phyloP scores from a whole-genome alignment of 2,113 vertebrate genomes.

The Lichenostomus cassidix region DNA sequence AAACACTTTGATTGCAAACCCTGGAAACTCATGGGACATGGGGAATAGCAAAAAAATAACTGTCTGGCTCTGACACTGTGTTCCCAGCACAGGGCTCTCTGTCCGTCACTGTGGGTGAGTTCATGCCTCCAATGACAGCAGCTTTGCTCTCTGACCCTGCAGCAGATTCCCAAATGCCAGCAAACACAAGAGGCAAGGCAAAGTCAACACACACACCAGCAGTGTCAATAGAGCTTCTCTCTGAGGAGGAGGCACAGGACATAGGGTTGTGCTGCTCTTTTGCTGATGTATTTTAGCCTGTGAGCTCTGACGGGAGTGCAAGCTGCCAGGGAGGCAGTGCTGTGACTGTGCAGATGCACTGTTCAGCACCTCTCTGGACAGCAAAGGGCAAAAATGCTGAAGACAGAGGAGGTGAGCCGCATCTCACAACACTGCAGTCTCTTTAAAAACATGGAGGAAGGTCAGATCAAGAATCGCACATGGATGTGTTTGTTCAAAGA shows the following conservation, averaged over 20 bases:
- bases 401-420: background rate
- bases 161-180: background rate
- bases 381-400: background rate
- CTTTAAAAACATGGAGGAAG: background rate
- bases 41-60: background rate
- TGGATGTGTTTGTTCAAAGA: background rate
- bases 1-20: background rate
- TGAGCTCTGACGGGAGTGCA: background rate
- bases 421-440: background rate
- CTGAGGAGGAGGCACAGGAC: rapidly evolving
- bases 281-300: background rate
- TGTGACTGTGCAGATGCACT: background rate
- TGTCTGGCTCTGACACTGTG: background rate
- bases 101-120: background rate
- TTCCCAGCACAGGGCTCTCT: background rate
- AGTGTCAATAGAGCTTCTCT: background rate
- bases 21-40: background rate
- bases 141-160: background rate
- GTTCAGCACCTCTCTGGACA: background rate
- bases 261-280: background rate
- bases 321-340: background rate
- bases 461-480: rapidly evolving
- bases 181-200: background rate
- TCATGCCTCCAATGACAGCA: background rate
- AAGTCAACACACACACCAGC: background rate